A percentile compares a stretch with the other conserved stretches of the same genome.
These are phyloP conservation scores for Siniperca knerii DNA, from an alignment of 2,113 vertebrate species.

Conservation along the genomic window DNA sequence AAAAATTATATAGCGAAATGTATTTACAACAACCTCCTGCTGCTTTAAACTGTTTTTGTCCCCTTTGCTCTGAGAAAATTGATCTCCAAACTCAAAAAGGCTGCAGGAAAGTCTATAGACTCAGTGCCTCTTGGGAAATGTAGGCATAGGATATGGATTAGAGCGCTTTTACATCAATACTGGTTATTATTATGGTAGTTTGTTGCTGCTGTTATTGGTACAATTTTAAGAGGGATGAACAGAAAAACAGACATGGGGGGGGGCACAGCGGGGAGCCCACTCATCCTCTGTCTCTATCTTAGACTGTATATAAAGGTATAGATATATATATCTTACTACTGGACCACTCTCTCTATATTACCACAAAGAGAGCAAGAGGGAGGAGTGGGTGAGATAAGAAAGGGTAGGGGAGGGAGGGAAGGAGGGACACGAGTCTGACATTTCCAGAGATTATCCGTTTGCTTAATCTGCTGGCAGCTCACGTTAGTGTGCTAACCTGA, in stretches of 20 bases:
- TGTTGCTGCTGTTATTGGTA: slow-evolving; percentile 29
- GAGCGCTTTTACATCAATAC: slow-evolving; percentile 28
- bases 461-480: slow-evolving; percentile 37
- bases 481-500: slow-evolving; percentile 15
- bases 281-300: neutral
- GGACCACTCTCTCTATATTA: neutral
- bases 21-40: neutral
- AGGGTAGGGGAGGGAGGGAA: neutral
- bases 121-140: slow-evolving; percentile 51
- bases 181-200: slow-evolving; percentile 31
- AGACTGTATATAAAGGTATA: neutral
- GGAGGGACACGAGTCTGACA: neutral
- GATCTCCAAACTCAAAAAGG: slow-evolving; percentile 35
- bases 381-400: neutral
- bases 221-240: neutral
- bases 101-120: slow-evolving; percentile 38
- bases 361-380: neutral
- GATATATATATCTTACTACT: neutral
- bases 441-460: slow-evolving; percentile 53
- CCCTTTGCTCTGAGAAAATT: slow-evolving; percentile 23
- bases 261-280: neutral
- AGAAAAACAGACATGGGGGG: neutral
- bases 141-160: slow-evolving; percentile 47
- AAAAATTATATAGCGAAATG: slow-evolving; percentile 9
- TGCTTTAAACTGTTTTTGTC: slow-evolving; percentile 2